These are phyloP conservation scores for Hexactinellida sp. DNA, from an alignment of 37 sponge, comb jelly and placozoan genomes.

Conservation along the genomic window DNA sequence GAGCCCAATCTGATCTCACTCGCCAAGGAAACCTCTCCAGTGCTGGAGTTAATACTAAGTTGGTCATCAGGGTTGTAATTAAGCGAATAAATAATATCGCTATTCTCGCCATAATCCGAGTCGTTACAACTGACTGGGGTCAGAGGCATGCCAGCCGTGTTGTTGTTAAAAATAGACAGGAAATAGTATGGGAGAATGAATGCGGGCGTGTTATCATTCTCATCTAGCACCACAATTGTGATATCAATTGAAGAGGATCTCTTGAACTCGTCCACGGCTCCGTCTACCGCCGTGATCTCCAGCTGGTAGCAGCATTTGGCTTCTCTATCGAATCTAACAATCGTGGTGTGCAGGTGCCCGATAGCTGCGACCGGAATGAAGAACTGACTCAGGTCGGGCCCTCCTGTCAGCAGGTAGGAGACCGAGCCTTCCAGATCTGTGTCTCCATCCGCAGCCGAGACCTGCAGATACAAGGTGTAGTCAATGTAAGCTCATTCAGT, in stretches of 20 bases:
- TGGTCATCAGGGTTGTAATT: background rate
- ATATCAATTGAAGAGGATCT: background rate
- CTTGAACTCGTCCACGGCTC: background rate
- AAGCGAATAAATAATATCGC: background rate
- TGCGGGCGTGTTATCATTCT: background rate
- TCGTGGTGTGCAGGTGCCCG: background rate
- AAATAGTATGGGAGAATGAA: background rate
- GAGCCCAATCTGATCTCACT: background rate
- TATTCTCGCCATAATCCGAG: background rate
- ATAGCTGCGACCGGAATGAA: background rate
- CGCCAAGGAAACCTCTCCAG: background rate
- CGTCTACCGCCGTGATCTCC: background rate
- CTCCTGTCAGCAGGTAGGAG: background rate
- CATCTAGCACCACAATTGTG: background rate
- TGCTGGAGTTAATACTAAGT: background rate
- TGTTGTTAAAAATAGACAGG: background rate
- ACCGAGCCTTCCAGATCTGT: background rate
- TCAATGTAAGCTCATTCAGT: no score
- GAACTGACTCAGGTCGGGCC: background rate
- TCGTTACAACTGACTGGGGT: background rate
- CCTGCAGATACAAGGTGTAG: background rate
- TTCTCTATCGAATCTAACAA: background rate
- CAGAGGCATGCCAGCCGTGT: background rate
- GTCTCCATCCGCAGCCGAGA: background rate
- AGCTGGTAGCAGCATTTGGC: background rate